Percentiles rank a stretch among this genome's conserved stretches.
phyloP scores from a whole-genome alignment of 2,113 vertebrate genomes.

The Archocentrus centrarchus region DNA sequence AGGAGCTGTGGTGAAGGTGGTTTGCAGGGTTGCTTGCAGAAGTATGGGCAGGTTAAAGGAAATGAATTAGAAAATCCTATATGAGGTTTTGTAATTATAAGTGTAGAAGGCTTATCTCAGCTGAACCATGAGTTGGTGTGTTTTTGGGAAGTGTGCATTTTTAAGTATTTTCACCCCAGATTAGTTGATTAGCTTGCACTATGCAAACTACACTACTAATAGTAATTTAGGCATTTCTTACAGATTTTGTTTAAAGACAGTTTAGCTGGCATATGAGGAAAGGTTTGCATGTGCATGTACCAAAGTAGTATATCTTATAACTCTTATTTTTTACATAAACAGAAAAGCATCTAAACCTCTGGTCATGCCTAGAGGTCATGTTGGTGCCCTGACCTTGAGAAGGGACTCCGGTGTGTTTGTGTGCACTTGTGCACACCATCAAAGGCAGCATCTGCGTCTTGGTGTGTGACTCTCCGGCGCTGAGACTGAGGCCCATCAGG shows the following conservation, averaged over 20 bases:
- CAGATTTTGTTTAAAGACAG: neutral
- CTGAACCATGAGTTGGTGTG: neutral
- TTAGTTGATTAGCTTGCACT: neutral
- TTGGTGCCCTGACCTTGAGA: conserved; percentile 17
- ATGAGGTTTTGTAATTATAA: neutral
- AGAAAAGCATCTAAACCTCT: neutral
- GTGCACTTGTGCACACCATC: conserved; percentile 24
- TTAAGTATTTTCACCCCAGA: neutral
- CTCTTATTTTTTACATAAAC: neutral
- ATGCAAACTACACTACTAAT: neutral
- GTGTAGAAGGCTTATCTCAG: neutral
- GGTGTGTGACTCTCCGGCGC: conserved; percentile 53
- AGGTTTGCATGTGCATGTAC: neutral
- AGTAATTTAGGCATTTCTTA: neutral
- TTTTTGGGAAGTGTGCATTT: no score
- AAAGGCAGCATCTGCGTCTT: conserved; percentile 63
- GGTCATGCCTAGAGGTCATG: conserved; percentile 4
- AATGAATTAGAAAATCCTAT: neutral
- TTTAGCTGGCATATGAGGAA: neutral
- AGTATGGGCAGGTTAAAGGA: neutral
- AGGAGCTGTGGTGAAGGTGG: neutral
- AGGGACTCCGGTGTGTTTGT: conserved; percentile 2
- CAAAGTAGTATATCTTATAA: neutral
- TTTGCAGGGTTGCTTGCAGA: neutral
- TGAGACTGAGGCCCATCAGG: conserved; percentile 76